A percentile compares a stretch with the other conserved stretches of the same genome.
phyloP scores from a whole-genome alignment of 2,797 vertebrate species.

The Sarcophilus harrisii region DNA sequence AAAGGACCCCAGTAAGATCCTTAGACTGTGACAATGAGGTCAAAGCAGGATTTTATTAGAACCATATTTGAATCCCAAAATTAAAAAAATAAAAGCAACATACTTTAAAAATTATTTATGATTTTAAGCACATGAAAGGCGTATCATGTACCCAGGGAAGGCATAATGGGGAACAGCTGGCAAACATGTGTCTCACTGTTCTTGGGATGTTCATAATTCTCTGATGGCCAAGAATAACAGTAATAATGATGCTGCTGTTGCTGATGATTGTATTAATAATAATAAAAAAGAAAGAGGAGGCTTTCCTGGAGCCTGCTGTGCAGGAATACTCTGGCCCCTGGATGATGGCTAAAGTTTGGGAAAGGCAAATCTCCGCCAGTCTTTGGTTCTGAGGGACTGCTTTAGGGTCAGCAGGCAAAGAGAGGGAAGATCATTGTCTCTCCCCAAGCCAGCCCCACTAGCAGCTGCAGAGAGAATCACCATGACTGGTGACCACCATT shows the following conservation, averaged over 20 bases:
- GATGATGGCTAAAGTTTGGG: neutral
- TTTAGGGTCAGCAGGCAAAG: neutral
- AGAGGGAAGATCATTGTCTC: neutral
- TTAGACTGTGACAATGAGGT: slow-evolving; percentile 71
- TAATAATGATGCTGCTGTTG: slow-evolving; percentile 23
- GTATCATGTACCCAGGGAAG: slow-evolving; percentile 76
- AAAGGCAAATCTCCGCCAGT: neutral
- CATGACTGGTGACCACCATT: neutral
- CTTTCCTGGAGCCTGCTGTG: neutral
- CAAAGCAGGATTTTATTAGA: slow-evolving; percentile 75
- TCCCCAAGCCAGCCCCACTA: neutral
- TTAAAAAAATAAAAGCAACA: slow-evolving; percentile 79
- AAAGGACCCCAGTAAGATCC: slow-evolving; percentile 61
- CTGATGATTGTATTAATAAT: slow-evolving; percentile 57
- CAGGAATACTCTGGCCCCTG: neutral
- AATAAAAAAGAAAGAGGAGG: neutral
- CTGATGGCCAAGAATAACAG: slow-evolving; percentile 76
- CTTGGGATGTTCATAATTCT: slow-evolving; percentile 74
- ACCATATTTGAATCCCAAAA: slow-evolving; percentile 76
- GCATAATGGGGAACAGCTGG: slow-evolving; percentile 78
- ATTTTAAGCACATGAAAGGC: slow-evolving; percentile 82
- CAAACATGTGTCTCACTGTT: slow-evolving; percentile 71
- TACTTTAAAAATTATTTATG: slow-evolving; percentile 82
- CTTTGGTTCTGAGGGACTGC: neutral
- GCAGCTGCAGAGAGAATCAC: neutral